Percentiles rank a stretch among this genome's conserved stretches.
These are phyloP conservation scores for Calidris pugnax DNA, from an alignment of 2,113 vertebrate species.

Conservation along the genomic window DNA sequence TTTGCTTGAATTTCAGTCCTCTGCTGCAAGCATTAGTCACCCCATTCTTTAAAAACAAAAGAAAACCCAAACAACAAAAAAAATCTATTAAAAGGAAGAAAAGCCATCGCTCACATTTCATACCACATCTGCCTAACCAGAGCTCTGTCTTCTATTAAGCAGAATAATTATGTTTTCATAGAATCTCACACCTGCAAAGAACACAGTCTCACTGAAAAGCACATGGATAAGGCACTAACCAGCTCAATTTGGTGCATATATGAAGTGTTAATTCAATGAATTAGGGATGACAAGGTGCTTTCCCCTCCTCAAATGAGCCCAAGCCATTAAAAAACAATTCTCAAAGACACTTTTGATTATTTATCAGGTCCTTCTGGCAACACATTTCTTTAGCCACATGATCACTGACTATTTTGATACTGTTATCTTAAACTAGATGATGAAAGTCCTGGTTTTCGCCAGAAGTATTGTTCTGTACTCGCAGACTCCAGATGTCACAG, in stretches of 20 bases:
- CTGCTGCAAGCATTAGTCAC: background rate
- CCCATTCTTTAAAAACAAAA: background rate
- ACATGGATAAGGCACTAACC: background rate
- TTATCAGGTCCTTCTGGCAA: background rate
- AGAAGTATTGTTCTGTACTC: background rate
- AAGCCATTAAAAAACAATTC: background rate
- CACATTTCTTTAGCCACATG: accelerated
- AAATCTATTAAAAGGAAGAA: background rate
- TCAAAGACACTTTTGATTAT: background rate
- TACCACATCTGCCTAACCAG: background rate
- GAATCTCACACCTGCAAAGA: background rate
- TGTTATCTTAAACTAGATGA: background rate
- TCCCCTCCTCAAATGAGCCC: background rate
- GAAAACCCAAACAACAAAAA: background rate
- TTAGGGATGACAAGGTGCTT: background rate
- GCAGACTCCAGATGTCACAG: background rate
- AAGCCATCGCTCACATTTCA: background rate
- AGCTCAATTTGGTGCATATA: background rate
- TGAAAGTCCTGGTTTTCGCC: background rate
- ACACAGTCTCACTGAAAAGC: background rate
- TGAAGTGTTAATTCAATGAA: background rate
- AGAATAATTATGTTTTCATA: background rate
- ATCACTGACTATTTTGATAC: background rate
- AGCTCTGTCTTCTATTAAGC: background rate
- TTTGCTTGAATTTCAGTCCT: background rate